Evolutionary conservation across 92 coral and sea anemone species (phyloP).

Genomic region (Bergia puertoricense): DNA sequence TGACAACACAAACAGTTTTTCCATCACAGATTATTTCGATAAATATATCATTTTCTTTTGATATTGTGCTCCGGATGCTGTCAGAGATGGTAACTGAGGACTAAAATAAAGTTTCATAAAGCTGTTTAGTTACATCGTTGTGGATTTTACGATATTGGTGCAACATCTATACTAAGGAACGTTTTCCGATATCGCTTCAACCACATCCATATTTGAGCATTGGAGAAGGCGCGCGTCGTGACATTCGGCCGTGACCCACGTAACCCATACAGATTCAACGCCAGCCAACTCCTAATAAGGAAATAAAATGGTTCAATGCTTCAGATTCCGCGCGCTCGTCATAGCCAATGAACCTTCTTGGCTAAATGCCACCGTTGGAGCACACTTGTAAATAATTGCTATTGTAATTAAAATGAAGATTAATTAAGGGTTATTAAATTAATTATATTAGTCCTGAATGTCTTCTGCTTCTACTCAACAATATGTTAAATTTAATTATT

Average conservation of each 20-base stretch:
- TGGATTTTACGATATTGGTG: constrained; percentile 8
- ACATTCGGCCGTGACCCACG: not conserved
- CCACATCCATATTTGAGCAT: constrained; percentile 39
- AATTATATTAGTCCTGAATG: too few relatives aligned
- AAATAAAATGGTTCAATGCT: not conserved
- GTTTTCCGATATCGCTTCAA: not conserved
- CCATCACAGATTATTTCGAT: not conserved
- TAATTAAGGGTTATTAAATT: too few relatives aligned
- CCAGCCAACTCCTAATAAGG: constrained; percentile 24
- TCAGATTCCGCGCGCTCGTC: constrained; percentile 13
- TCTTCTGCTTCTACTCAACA: too few relatives aligned
- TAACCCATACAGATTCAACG: not conserved
- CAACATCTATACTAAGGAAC: not conserved
- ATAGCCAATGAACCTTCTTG: not conserved
- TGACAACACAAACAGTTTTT: not conserved
- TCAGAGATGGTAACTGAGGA: not conserved
- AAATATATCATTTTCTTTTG: not conserved
- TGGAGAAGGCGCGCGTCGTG: constrained; percentile 19
- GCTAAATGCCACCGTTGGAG: too few relatives aligned
- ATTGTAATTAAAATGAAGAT: too few relatives aligned
- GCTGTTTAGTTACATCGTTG: not conserved
- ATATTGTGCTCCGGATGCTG: not conserved
- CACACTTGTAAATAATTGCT: too few relatives aligned
- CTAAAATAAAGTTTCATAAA: not conserved
- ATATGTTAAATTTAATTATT: too few relatives aligned